Conservation (phyloP, 2,113 vertebrate genomes). For the Pongo pygmaeus region DNA sequence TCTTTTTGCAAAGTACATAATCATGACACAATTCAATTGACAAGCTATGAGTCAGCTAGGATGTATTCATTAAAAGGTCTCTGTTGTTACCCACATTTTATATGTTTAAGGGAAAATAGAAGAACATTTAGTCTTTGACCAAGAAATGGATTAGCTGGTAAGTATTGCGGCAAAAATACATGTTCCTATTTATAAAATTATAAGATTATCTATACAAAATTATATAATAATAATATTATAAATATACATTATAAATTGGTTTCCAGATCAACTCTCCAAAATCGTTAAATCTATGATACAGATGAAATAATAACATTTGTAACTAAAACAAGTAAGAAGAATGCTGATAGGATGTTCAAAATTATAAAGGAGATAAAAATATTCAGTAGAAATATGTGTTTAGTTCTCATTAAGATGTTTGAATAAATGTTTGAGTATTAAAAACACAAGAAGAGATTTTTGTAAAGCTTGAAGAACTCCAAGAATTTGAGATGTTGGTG, state of each 20-base stretch:
- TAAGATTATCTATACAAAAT: neutral
- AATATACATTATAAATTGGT: neutral
- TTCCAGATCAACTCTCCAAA: neutral
- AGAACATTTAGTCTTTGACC: neutral
- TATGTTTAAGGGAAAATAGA: neutral
- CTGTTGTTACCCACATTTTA: neutral
- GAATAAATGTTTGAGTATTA: neutral
- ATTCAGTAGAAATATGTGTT: neutral
- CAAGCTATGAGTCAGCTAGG: neutral
- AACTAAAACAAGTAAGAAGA: constrained; percentile 18
- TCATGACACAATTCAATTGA: neutral
- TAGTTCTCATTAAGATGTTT: neutral
- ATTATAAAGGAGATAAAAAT: neutral
- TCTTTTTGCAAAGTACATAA: constrained; percentile 1
- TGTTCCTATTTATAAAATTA: neutral
- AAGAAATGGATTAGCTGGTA: neutral
- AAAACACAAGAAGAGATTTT: neutral
- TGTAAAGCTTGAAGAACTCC: neutral
- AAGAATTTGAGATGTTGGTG: neutral
- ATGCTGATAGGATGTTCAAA: neutral
- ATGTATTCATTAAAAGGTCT: neutral
- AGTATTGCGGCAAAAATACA: neutral
- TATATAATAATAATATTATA: no score
- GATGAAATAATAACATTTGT: neutral
- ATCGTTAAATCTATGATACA: neutral